Conservation (phyloP, 2,797 vertebrate genomes). For the Podargus strigoides region DNA sequence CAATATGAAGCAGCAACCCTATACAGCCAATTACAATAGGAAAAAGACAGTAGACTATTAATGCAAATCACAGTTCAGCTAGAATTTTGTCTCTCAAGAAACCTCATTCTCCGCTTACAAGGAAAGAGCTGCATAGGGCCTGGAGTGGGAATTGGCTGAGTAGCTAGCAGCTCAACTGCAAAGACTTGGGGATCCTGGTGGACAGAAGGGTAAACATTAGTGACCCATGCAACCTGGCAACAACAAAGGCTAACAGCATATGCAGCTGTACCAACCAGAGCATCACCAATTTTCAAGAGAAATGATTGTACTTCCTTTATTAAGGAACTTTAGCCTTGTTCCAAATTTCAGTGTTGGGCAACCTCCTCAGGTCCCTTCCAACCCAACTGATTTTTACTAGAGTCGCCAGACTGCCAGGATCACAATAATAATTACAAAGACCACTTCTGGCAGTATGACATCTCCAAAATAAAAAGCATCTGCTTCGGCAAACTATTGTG, state of each 20-base stretch:
- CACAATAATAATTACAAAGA: neutral
- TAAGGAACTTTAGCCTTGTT: neutral
- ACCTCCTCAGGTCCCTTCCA: neutral
- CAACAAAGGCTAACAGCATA: fast-evolving
- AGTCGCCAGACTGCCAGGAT: neutral
- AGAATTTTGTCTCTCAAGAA: neutral
- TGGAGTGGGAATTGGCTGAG: neutral
- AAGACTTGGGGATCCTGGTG: neutral
- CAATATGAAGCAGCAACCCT: neutral
- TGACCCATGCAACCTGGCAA: neutral
- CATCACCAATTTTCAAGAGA: neutral
- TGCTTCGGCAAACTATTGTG: neutral
- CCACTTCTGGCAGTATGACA: neutral
- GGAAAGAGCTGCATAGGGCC: neutral
- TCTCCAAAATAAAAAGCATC: neutral
- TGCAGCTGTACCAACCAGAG: neutral
- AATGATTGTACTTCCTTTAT: neutral
- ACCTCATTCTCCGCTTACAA: neutral
- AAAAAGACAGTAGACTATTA: neutral
- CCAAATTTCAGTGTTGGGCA: neutral
- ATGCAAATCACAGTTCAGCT: neutral
- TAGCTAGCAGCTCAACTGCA: neutral
- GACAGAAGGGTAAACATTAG: neutral
- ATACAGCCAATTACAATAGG: neutral
- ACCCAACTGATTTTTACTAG: neutral